phyloP scores from a whole-genome alignment of 2,888 invertebrate genomes.

The Thelaira solivaga region DNA sequence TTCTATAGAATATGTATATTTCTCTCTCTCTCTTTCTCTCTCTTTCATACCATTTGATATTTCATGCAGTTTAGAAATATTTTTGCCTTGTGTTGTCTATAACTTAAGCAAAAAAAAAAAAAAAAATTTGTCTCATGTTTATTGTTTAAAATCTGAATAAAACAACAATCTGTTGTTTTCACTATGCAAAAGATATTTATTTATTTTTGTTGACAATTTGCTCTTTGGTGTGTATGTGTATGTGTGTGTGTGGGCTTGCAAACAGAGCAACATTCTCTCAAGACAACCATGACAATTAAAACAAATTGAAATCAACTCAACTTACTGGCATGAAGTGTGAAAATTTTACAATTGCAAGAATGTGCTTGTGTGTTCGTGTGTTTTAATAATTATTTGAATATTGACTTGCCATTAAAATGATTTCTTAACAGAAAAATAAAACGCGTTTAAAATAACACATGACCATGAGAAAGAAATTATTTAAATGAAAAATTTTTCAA shows the following conservation, averaged over 20 bases:
- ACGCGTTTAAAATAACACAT: too few species aligned
- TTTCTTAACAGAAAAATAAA: too few species aligned
- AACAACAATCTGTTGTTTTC: conserved; percentile 26
- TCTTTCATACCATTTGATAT: not conserved
- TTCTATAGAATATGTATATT: not conserved
- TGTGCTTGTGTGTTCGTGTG: too few species aligned
- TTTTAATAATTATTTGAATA: too few species aligned
- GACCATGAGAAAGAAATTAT: too few species aligned
- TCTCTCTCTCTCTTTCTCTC: not conserved
- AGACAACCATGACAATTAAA: not conserved
- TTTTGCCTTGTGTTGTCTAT: conserved; percentile 18
- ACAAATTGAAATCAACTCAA: not conserved
- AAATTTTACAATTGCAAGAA: not conserved
- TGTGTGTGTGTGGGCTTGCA: too few species aligned
- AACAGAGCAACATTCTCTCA: not conserved
- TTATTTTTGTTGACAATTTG: conserved; percentile 36
- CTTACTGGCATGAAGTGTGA: not conserved
- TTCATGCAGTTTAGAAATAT: not conserved
- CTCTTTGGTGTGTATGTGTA: too few species aligned
- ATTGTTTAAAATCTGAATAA: conserved; percentile 41
- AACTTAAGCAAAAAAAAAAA: too few species aligned
- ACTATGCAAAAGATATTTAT: conserved; percentile 42
- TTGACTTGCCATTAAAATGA: not conserved
- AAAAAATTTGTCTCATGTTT: conserved; percentile 53
- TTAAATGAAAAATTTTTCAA: too few species aligned